Conservation (phyloP, 2,113 vertebrate genomes). For the Vidua macroura region DNA sequence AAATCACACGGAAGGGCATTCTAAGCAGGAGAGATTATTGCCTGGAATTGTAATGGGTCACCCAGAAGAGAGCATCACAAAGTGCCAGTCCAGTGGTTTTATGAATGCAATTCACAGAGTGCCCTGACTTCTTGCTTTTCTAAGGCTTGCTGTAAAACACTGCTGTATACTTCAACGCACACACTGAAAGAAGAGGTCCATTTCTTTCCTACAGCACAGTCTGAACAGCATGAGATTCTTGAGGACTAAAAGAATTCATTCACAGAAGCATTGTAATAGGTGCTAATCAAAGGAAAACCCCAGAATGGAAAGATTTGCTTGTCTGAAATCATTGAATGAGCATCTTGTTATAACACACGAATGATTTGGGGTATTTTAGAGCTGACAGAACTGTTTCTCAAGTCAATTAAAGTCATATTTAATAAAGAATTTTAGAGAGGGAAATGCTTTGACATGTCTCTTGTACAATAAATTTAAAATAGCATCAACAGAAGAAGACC, state of each 20-base stretch:
- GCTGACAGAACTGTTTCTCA: background rate
- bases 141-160: background rate
- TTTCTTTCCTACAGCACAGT: background rate
- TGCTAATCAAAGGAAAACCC: conserved; percentile 23
- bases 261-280: background rate
- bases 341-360: background rate
- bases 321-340: background rate
- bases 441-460: background rate
- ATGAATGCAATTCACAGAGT: background rate
- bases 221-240: background rate
- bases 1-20: background rate
- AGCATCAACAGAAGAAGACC: background rate
- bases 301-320: background rate
- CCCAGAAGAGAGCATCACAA: background rate
- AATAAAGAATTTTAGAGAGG: background rate
- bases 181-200: background rate
- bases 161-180: background rate
- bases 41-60: background rate
- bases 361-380: background rate
- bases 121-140: background rate
- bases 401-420: background rate
- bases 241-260: background rate
- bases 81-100: background rate
- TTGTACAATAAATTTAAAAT: background rate
- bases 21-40: background rate